These are phyloP conservation scores for Potorous gilbertii DNA, from an alignment of 2,797 vertebrate species.

Conservation along the genomic window DNA sequence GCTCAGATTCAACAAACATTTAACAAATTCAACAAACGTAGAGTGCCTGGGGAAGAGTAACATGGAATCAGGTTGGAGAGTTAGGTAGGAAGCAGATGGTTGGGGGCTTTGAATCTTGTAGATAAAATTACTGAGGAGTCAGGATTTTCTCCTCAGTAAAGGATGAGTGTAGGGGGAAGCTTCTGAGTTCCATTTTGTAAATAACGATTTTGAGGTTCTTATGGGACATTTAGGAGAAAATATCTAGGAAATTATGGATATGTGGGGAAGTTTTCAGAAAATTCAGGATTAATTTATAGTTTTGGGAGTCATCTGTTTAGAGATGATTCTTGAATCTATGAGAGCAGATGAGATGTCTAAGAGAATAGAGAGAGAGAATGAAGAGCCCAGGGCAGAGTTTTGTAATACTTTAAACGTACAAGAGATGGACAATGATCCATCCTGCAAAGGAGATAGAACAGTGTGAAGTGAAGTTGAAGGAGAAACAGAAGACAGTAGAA, in stretches of 20 bases:
- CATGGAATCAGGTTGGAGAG: not conserved
- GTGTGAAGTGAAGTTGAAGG: not conserved
- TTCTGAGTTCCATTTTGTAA: not conserved
- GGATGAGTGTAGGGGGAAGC: not conserved
- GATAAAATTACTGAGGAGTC: not conserved
- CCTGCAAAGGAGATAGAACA: not conserved
- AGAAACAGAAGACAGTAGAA: not conserved
- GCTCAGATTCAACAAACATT: not conserved
- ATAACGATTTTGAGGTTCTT: not conserved
- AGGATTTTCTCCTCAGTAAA: not conserved
- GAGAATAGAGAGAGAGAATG: too few relatives aligned
- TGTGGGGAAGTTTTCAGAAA: not conserved
- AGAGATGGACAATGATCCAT: not conserved
- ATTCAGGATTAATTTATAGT: not conserved
- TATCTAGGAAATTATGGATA: not conserved
- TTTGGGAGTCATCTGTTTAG: not conserved
- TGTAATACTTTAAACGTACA: not conserved
- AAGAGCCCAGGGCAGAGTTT: not conserved
- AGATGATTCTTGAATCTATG: too few relatives aligned
- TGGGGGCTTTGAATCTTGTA: not conserved
- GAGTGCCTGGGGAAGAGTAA: not conserved
- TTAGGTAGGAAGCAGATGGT: not conserved
- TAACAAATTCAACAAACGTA: not conserved
- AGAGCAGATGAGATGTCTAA: too few relatives aligned
- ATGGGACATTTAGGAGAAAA: not conserved